These are phyloP conservation scores for Syrmaticus mikado DNA, from an alignment of 2,113 vertebrate genomes.

Conservation along the genomic window DNA sequence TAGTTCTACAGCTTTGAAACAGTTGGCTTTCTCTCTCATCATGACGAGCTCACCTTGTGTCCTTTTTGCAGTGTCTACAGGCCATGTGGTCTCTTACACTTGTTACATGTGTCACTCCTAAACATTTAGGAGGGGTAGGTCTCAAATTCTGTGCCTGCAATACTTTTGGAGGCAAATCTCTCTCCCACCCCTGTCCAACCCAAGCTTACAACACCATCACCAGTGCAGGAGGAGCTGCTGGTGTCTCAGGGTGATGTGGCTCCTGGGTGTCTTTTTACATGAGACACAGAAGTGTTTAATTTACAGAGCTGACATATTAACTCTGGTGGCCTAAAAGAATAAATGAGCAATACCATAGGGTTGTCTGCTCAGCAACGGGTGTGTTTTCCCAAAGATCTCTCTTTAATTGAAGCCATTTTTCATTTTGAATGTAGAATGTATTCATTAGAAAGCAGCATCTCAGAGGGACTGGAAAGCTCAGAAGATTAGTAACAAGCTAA, in stretches of 20 bases:
- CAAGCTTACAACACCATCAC: fast-evolving
- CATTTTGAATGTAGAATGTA: conserved; percentile 59
- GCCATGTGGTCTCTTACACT: not conserved
- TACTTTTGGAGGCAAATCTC: not conserved
- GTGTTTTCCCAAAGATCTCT: conserved; percentile 49
- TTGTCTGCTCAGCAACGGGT: not conserved
- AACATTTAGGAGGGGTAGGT: not conserved
- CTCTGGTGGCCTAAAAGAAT: conserved; percentile 36
- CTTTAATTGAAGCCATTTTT: conserved; percentile 71
- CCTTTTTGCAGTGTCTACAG: not conserved
- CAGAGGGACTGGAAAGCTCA: not conserved
- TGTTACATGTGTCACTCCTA: not conserved
- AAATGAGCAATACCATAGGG: conserved; percentile 37
- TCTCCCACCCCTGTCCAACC: not conserved
- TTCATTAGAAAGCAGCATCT: conserved; percentile 60
- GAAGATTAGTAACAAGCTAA: conserved; percentile 54
- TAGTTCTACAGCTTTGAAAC: not conserved
- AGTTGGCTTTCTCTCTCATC: fast-evolving
- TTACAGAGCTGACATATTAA: conserved; percentile 56
- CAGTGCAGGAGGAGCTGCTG: not conserved
- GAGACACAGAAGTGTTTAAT: conserved; percentile 63
- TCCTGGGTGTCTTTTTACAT: conserved; percentile 7
- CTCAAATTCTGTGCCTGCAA: not conserved
- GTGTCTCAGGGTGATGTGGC: fast-evolving
- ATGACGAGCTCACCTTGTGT: not conserved